phyloP scores from a whole-genome alignment of 1,140 invertebrate species.

The Temnothorax longispinosus region DNA sequence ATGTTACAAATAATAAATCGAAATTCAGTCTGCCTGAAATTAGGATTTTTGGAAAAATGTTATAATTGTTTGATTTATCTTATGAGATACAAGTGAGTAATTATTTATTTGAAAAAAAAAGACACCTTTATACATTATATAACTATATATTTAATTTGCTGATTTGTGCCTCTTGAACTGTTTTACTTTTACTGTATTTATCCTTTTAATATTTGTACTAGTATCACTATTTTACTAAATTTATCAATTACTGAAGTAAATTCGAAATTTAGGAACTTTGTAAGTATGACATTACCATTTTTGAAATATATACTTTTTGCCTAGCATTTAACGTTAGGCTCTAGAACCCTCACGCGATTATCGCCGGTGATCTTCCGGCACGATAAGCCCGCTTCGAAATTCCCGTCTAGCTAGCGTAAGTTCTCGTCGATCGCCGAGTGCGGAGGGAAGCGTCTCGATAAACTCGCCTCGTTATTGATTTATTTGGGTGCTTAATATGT shows the following conservation, averaged over 20 bases:
- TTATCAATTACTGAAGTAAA: neutral
- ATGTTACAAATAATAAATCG: neutral
- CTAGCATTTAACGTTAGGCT: neutral
- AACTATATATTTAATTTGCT: neutral
- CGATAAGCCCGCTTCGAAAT: conserved; percentile 41
- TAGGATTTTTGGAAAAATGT: neutral
- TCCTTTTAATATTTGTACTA: neutral
- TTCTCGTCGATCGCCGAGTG: conserved; percentile 63
- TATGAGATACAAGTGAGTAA: neutral
- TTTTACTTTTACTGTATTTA: neutral
- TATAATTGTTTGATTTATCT: neutral
- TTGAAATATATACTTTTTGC: neutral
- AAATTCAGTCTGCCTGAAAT: neutral
- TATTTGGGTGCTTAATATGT: conserved; percentile 61
- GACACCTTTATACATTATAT: neutral
- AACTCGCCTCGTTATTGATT: conserved; percentile 57
- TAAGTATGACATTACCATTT: neutral
- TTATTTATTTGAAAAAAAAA: neutral
- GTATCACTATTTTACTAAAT: neutral
- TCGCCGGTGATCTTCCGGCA: conserved; percentile 22
- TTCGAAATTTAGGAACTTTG: neutral
- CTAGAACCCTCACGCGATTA: conserved; percentile 7
- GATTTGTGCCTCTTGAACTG: neutral
- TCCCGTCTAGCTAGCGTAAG: conserved; percentile 31
- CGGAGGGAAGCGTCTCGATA: conserved; percentile 62